phyloP scores from a whole-genome alignment of 2,113 vertebrate genomes.

The Lota lota region DNA sequence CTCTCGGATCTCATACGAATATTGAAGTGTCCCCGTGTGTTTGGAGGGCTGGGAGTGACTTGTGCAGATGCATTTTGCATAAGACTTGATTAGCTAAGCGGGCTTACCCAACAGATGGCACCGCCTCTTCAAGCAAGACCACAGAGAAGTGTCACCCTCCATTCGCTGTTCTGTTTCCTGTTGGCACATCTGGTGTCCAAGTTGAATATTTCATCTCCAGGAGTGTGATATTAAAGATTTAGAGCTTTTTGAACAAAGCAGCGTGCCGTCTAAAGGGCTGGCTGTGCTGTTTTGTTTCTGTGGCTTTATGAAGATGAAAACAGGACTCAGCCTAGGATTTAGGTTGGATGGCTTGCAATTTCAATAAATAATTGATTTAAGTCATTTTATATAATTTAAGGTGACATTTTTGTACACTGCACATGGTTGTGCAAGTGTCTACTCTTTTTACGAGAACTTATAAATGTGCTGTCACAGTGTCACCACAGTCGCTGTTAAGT shows the following conservation, averaged over 20 bases:
- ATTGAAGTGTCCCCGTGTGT: constrained; percentile 13
- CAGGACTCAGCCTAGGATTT: no score
- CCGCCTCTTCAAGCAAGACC: not conserved
- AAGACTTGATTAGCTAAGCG: constrained; percentile 2
- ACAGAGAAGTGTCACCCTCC: not conserved
- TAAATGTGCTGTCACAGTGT: no score
- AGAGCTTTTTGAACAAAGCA: not conserved
- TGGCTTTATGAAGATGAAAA: constrained; percentile 1
- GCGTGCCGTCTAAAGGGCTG: not conserved
- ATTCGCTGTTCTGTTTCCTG: not conserved
- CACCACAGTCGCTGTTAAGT: no score
- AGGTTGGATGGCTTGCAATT: no score
- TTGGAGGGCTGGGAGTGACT: constrained; percentile 6
- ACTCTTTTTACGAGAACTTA: no score
- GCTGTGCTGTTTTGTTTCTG: constrained; percentile 7
- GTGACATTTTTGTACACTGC: no score
- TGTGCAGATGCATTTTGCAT: constrained; percentile 4
- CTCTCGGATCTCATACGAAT: constrained; percentile 31
- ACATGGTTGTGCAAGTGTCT: no score
- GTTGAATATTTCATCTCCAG: constrained; percentile 5
- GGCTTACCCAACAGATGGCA: not conserved
- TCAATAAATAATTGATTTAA: no score
- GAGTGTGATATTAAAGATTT: not conserved
- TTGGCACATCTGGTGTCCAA: not conserved
- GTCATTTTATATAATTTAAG: no score